These are phyloP conservation scores for Stratiolaelaps scimitus DNA, from an alignment of 1,140 invertebrate genomes.

Conservation along the genomic window DNA sequence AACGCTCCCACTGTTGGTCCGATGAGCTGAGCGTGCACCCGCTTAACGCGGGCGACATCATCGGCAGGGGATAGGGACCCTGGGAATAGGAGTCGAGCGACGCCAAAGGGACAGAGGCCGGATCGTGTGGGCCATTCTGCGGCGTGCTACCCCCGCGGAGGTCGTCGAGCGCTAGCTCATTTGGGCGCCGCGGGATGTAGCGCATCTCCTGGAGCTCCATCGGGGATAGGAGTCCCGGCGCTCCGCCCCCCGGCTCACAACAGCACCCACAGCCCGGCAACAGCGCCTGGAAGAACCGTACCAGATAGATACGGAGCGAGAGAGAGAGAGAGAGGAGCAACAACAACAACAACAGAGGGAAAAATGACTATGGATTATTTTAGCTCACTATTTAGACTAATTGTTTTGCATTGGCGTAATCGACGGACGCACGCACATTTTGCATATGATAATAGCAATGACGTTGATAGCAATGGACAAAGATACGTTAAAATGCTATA, in stretches of 20 bases:
- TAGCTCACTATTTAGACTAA: no score
- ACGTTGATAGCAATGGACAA: no score
- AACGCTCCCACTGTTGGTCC: conserved; percentile 32
- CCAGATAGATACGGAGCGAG: background rate
- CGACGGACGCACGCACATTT: no score
- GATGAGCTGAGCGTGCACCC: conserved; percentile 13
- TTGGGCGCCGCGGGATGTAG: conserved; percentile 10
- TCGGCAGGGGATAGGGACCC: background rate
- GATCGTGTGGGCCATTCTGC: background rate
- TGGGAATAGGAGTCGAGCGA: no score
- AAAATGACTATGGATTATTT: background rate
- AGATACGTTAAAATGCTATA: no score
- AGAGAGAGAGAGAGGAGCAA: background rate
- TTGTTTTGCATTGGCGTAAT: no score
- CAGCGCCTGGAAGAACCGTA: background rate
- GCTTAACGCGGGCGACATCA: conserved; percentile 7
- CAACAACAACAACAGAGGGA: background rate
- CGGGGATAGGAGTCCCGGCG: background rate
- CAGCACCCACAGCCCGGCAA: background rate
- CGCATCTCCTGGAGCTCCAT: conserved; percentile 27
- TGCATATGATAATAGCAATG: no score
- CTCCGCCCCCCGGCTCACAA: background rate
- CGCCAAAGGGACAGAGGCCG: no score
- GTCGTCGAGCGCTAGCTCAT: conserved; percentile 16
- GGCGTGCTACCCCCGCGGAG: background rate